Percentiles rank a stretch among this genome's conserved stretches.
Conservation (phyloP, 2,888 invertebrate genomes). For the Phoronis australis region DNA sequence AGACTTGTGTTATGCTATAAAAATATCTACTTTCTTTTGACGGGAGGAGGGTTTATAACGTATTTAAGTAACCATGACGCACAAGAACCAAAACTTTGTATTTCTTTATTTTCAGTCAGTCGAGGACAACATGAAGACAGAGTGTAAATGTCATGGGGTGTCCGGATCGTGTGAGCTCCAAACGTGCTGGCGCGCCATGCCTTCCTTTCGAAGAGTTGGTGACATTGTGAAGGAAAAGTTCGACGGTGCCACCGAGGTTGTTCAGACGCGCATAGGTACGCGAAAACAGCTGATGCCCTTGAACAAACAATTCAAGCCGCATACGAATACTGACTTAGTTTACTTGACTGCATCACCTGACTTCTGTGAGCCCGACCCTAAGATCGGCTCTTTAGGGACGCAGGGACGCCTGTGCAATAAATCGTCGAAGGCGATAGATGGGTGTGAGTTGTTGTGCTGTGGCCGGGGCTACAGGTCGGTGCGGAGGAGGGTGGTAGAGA, state of each 20-base stretch:
- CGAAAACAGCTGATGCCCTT: constrained; percentile 55
- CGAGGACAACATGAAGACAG: constrained; percentile 63
- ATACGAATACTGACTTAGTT: constrained; percentile 85
- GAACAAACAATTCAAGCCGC: constrained; percentile 64
- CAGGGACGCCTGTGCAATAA: constrained; percentile 56
- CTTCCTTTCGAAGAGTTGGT: constrained; percentile 83
- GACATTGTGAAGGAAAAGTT: constrained; percentile 85
- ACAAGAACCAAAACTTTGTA: too few relatives aligned
- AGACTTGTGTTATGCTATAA: not conserved
- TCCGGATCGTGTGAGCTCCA: constrained; percentile 92
- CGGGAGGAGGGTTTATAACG: too few relatives aligned
- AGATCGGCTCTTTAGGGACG: constrained; percentile 66
- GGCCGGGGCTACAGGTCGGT: constrained; percentile 86
- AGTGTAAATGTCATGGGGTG: constrained; percentile 92
- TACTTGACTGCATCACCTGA: constrained; percentile 95
- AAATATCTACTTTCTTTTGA: constrained; percentile 1
- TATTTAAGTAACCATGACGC: too few relatives aligned
- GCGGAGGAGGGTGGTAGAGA: constrained; percentile 66
- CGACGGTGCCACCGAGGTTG: constrained; percentile 81
- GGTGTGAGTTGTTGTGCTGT: constrained; percentile 85
- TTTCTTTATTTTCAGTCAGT: constrained; percentile 48
- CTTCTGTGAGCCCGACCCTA: constrained; percentile 66
- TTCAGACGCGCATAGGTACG: constrained; percentile 43
- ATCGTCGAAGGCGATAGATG: constrained; percentile 79
- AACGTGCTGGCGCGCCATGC: constrained; percentile 93